Evolutionary conservation across 2,113 vertebrate species (phyloP).

Genomic region (Poecile atricapillus): DNA sequence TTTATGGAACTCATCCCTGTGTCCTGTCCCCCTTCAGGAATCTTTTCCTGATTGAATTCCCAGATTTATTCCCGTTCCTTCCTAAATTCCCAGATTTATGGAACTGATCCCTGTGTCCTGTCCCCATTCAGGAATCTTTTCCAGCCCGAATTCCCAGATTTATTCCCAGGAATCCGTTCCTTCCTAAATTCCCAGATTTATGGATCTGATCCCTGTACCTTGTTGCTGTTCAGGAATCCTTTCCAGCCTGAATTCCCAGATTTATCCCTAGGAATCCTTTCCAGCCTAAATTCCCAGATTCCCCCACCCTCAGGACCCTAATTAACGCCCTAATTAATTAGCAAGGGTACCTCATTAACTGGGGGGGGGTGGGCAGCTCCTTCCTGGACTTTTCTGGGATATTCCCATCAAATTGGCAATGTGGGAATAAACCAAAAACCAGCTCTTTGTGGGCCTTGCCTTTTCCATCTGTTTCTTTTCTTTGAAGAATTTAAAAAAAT

Average conservation of each 20-base stretch:
- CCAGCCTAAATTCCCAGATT: background rate
- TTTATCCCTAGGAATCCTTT: background rate
- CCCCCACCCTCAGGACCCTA: background rate
- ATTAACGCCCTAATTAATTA: background rate
- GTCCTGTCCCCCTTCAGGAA: background rate
- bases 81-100: background rate
- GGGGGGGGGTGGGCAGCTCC: background rate
- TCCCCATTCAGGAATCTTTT: background rate
- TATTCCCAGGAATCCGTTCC: background rate
- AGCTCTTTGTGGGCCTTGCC: background rate
- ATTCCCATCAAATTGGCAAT: background rate
- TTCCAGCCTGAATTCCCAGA: background rate
- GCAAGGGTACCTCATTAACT: background rate
- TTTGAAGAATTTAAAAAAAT: too few relatives aligned
- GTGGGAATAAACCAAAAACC: background rate
- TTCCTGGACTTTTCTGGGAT: background rate
- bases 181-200: too few relatives aligned
- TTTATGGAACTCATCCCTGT: background rate
- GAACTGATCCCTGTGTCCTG: background rate
- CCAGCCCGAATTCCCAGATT: background rate
- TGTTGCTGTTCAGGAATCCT: background rate
- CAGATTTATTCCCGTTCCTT: background rate
- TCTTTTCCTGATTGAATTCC: background rate
- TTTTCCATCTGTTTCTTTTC: background rate
- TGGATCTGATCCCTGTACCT: background rate